phyloP scores from a whole-genome alignment of 2,888 invertebrate species.

The Portevinia maculata region DNA sequence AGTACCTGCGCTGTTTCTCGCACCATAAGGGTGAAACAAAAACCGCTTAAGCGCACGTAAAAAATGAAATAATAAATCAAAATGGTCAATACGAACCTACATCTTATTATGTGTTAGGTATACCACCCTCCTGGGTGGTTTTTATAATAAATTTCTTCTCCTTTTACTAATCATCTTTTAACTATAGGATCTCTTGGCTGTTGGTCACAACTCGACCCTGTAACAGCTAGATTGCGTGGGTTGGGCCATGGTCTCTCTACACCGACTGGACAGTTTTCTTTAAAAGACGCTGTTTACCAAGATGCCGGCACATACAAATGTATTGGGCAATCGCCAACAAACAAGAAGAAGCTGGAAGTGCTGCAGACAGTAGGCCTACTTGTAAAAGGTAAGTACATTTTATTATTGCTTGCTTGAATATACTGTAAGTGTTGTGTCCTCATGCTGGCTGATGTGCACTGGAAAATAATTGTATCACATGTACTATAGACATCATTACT shows the following conservation, averaged over 20 bases:
- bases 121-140: not conserved
- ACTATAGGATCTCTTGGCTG: slow-evolving; percentile 85
- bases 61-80: no score
- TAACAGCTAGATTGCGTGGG: slow-evolving; percentile 84
- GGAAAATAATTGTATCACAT: no score
- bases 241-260: slow-evolving; percentile 84
- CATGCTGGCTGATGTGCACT: no score
- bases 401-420: not conserved
- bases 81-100: no score
- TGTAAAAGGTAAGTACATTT: slow-evolving; percentile 84
- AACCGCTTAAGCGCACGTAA: no score
- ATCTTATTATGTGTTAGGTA: no score
- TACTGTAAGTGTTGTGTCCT: not conserved
- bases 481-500: no score
- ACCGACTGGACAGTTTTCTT: slow-evolving; percentile 85
- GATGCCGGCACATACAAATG: slow-evolving; percentile 91
- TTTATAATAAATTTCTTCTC: slow-evolving; percentile 32
- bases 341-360: slow-evolving; percentile 84
- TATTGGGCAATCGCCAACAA: slow-evolving; percentile 84
- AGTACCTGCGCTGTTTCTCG: no score
- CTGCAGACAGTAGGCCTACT: slow-evolving; percentile 84
- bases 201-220: slow-evolving; percentile 85
- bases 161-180: slow-evolving; percentile 72
- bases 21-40: no score
- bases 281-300: slow-evolving; percentile 89